These are phyloP conservation scores for Thysanoteuthis rhombus DNA, from an alignment of 2,888 invertebrate genomes.

Conservation along the genomic window DNA sequence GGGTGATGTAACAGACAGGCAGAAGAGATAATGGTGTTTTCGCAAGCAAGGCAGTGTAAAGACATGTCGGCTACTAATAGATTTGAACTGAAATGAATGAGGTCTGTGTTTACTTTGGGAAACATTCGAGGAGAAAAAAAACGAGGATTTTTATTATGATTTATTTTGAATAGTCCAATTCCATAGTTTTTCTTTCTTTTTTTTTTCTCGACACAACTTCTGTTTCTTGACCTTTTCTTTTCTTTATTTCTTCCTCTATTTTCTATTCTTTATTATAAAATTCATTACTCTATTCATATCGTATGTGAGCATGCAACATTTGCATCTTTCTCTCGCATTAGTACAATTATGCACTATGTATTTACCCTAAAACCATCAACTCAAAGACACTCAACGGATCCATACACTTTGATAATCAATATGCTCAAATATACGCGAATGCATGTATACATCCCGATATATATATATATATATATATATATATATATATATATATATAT, in stretches of 20 bases:
- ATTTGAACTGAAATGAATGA: slow-evolving; percentile 12
- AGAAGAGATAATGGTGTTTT: background rate
- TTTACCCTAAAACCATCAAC: no score
- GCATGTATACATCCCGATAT: background rate
- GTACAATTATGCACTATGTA: no score
- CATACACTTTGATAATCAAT: background rate
- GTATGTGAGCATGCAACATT: background rate
- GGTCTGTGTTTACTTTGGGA: slow-evolving; percentile 12
- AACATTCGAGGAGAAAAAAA: background rate
- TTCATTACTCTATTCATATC: background rate
- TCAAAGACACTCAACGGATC: background rate
- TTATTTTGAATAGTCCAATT: background rate
- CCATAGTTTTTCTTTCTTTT: no score
- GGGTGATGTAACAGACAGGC: slow-evolving; percentile 12
- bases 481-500: background rate
- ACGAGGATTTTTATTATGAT: background rate
- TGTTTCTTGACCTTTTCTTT: background rate
- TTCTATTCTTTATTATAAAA: background rate
- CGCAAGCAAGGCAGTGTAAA: background rate
- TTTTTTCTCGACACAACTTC: background rate
- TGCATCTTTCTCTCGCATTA: no score
- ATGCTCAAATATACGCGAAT: background rate
- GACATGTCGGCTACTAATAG: background rate
- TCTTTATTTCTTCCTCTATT: background rate
- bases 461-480: background rate